These are phyloP conservation scores for Notolepis coatsorum DNA, from an alignment of 2,797 vertebrate species.

Conservation along the genomic window DNA sequence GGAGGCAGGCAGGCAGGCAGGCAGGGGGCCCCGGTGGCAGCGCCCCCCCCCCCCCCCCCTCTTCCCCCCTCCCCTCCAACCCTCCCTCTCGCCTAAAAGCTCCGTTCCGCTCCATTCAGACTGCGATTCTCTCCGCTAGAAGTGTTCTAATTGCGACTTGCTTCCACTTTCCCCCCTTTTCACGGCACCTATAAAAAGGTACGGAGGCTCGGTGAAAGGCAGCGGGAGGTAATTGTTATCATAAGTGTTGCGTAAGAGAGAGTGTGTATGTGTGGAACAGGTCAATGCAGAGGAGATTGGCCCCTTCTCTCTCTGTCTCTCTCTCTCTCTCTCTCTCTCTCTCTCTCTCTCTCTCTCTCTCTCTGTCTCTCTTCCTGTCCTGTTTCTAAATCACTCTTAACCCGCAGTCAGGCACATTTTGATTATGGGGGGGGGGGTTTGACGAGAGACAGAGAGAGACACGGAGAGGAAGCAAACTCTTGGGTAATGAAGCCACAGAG, in stretches of 20 bases:
- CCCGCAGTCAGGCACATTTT: constrained; percentile 70
- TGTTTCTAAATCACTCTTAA: constrained; percentile 59
- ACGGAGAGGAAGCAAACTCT: constrained; percentile 65
- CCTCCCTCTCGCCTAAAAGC: too few species aligned
- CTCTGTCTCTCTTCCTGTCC: constrained; percentile 20
- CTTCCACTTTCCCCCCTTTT: constrained; percentile 63
- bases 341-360: constrained; percentile 8
- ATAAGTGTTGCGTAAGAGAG: too few species aligned
- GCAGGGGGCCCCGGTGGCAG: constrained; percentile 27
- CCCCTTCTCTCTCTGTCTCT: constrained; percentile 5
- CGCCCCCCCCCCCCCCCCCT: constrained; percentile 25
- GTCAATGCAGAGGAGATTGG: constrained; percentile 59
- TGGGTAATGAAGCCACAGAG: constrained; percentile 78
- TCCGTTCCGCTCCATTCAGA: constrained; percentile 2
- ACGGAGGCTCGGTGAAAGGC: constrained; percentile 46
- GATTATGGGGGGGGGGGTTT: constrained; percentile 72
- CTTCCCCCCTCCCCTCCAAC: too few species aligned
- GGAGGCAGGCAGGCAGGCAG: constrained; percentile 58
- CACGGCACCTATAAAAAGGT: constrained; percentile 47
- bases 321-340: not conserved
- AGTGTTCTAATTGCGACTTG: constrained; percentile 70
- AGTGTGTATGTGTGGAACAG: constrained; percentile 49
- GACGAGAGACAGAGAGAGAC: constrained; percentile 66
- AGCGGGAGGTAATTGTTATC: constrained; percentile 71
- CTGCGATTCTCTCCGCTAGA: constrained; percentile 34